Evolutionary conservation across 2,113 vertebrate species (phyloP).

Genomic region (Urocolius indicus): DNA sequence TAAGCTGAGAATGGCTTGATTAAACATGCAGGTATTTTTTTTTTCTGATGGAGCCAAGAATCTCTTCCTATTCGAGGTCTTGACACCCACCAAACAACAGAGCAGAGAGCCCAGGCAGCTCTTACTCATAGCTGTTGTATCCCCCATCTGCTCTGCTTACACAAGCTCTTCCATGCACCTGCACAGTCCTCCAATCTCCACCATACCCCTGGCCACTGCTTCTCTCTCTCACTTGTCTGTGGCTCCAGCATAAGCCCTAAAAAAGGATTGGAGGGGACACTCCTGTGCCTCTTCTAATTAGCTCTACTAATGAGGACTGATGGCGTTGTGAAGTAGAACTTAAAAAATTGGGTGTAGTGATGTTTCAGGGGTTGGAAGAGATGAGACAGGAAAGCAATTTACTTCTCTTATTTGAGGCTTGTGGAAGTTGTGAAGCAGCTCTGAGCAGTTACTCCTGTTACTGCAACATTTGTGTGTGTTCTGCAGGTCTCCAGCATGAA

Average conservation of each 20-base stretch:
- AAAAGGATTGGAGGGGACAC: not conserved
- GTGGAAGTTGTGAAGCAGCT: not conserved
- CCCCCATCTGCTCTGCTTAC: not conserved
- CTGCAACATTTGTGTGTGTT: not conserved
- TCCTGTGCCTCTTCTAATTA: not conserved
- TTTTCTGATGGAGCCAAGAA: not conserved
- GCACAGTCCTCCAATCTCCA: not conserved
- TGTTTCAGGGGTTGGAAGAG: not conserved
- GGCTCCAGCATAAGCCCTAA: not conserved
- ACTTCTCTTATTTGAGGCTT: not conserved
- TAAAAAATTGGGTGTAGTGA: not conserved
- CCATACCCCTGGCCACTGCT: not conserved
- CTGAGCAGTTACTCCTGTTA: not conserved
- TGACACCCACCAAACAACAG: not conserved
- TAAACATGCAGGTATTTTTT: not conserved
- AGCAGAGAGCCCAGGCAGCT: not conserved
- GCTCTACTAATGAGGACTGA: not conserved
- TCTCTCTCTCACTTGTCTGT: not conserved
- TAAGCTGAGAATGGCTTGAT: not conserved
- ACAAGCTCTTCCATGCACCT: not conserved
- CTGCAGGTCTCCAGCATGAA: constrained; percentile 84
- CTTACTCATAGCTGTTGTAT: not conserved
- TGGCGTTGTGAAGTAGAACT: not conserved
- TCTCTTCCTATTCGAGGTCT: not conserved
- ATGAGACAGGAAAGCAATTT: not conserved